Base-by-base conservation (phyloP, 2,797 vertebrate species). In the Aphelocoma californica region DNA sequence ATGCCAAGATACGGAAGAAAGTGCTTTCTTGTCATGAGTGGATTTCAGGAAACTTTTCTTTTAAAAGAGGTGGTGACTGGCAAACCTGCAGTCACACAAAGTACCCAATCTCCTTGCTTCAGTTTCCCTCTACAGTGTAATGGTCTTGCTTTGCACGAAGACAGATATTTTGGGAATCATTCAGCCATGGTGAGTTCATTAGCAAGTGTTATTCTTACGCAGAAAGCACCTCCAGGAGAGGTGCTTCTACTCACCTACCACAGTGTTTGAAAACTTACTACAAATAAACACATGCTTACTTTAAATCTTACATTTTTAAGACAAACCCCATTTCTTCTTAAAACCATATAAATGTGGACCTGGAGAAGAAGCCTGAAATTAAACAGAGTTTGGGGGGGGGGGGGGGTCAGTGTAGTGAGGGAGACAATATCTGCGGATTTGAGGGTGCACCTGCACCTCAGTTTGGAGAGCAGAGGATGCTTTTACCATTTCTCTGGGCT, bases 31-130 rank as follows among this genome's bases (percentile, higher is more conserved):
- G 31, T 75, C 7, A 4, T 24, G 20, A 61, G 32, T 67, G 25
- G 77, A 65, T 92, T 93, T 88, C 40, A 50, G 80, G 73, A 72
- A 31, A n/a, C 23, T n/a, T 58, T 25, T 57, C 14, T 44, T 73
- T 71, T 81, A 38, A 57, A 86, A 84, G 64, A 53, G 6, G 6
- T 17, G 12, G 31, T 48, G 36, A 54, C 64, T 53, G 25, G 16
- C 47, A 91, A 51, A 50, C 20, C 50, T n/a, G 17, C 79, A 81
- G 50, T 79, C 6, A 1, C 18, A 12, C 16, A 23, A 26, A 78
- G 16, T 42, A n/a, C n/a, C 12, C 12, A 9, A 3, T 56, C 44
- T 69, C 57, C 29, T 74, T 78, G 56, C 45, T 85, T 90, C 21
- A 15, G n/a, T 60, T 84, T 70, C 34, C 61, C 7, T 86, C 24